Conservation (phyloP, 2,888 invertebrate genomes). For the Leptodirus hochenwartii region DNA sequence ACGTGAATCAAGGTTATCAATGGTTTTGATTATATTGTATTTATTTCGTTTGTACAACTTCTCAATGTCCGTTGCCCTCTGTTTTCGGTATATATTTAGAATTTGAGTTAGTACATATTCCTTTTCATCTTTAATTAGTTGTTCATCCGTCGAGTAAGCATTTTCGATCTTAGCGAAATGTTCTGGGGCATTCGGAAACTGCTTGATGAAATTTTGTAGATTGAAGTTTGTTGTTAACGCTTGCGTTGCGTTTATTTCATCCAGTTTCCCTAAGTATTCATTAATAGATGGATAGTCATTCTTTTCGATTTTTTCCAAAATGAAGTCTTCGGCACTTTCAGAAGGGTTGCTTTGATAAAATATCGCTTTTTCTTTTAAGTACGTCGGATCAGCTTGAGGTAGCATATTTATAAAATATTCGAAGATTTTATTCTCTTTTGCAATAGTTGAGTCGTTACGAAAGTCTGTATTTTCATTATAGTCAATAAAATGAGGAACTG, state of each 20-base stretch:
- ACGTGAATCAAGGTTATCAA: too few species aligned
- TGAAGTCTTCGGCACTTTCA: slow-evolving; percentile 17
- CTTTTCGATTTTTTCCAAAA: slow-evolving; percentile 19
- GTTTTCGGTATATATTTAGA: too few species aligned
- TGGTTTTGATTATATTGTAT: too few species aligned
- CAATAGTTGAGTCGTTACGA: background rate
- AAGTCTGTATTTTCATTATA: too few species aligned
- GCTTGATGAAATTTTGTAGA: slow-evolving; percentile 17
- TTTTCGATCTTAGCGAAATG: slow-evolving; percentile 17
- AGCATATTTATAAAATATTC: slow-evolving; percentile 19
- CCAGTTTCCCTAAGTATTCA: slow-evolving; percentile 22
- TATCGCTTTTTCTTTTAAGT: slow-evolving; percentile 18
- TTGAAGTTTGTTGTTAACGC: slow-evolving; percentile 16
- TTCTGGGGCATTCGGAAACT: slow-evolving; percentile 18
- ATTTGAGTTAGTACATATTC: too few species aligned
- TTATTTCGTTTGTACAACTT: too few species aligned
- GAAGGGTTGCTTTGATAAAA: slow-evolving; percentile 15
- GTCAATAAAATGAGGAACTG: too few species aligned
- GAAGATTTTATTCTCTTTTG: background rate
- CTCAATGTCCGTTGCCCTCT: too few species aligned
- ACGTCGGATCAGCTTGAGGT: slow-evolving; percentile 23
- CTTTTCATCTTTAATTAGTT: too few species aligned
- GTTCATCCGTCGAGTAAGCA: too few species aligned
- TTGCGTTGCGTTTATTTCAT: slow-evolving; percentile 15
- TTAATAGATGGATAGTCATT: slow-evolving; percentile 23